phyloP scores from a whole-genome alignment of 2,888 invertebrate genomes.

The Apantesis nais region DNA sequence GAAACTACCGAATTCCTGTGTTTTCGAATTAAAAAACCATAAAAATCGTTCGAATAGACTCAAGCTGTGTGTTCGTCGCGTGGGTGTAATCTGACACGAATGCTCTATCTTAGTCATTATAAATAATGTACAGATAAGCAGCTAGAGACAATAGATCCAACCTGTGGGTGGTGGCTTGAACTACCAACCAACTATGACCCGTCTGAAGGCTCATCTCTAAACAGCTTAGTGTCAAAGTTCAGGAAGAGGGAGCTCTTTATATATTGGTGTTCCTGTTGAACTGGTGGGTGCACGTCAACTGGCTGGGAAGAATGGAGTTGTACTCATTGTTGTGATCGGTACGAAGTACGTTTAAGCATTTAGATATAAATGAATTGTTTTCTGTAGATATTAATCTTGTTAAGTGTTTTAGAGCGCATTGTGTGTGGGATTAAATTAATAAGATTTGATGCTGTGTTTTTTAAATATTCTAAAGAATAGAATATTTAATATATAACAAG shows the following conservation, averaged over 20 bases:
- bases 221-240: conserved; percentile 3
- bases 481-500: too few relatives aligned
- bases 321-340: conserved; percentile 55
- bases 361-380: conserved; percentile 53
- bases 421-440: conserved; percentile 28
- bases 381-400: conserved; percentile 52
- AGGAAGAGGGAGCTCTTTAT: conserved; percentile 34
- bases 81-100: conserved; percentile 70
- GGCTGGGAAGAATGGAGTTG: conserved; percentile 52
- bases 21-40: conserved; percentile 54
- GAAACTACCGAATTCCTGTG: conserved; percentile 47
- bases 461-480: not conserved
- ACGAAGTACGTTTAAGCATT: conserved; percentile 56
- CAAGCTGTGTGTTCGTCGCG: conserved; percentile 48
- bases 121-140: conserved; percentile 78
- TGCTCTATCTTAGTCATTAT: conserved; percentile 74
- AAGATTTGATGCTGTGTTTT: not conserved
- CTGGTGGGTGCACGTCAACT: conserved; percentile 67
- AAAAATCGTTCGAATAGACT: conserved; percentile 39
- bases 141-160: conserved; percentile 73
- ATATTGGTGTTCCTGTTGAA: conserved; percentile 42
- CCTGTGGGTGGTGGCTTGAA: conserved; percentile 59
- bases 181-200: conserved; percentile 50
- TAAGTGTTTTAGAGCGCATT: conserved; percentile 29
- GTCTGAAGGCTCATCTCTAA: conserved; percentile 14